Evolutionary conservation across 2,113 vertebrate genomes (phyloP), one percentile per base, ranked within the genome.

Genomic region (Rhinoderma darwinii): DNA sequence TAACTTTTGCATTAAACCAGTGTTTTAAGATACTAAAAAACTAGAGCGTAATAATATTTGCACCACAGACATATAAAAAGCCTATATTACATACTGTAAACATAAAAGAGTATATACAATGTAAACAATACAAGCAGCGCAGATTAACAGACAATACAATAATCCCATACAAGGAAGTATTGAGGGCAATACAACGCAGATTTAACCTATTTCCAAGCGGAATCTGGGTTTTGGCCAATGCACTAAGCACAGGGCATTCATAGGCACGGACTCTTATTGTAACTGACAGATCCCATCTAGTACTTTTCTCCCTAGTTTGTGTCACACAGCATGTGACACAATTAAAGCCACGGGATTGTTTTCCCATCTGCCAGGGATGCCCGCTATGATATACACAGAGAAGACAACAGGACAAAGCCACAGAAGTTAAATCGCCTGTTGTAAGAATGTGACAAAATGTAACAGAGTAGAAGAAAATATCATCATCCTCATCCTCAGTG

Each of bases 271-370:
- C 59, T 82, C n/a, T 87, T 75, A 74, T 82, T 87, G 32, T 73
- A 74, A 50, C 14, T 82, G 86, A 82, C 86, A 75, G 68, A 75
- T 87, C 79, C 66, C 68, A 87, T 80, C 35, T 47, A 82, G 54
- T 47, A 82, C 77, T 82, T 74, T 70, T 74, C 61, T 74, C 66
- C 77, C n/a, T 14, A 43, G 25, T 72, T 37, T 27, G 39, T 86
- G 75, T 41, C 76, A 73, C 84, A 43, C 76, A 73, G 61, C 84
- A 86, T 70, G 76, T 70, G 75, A 80, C 27, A 10, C 44, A 54
- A 78, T 59, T 41, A 80, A 61, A 56, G 63, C 84, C 84, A 41
- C 32, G 5, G 76, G 84, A 80, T 70, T 80, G 75, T 54, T 50
- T 51, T 39, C 41, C 75, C 84, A 79, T 86, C 84, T 86, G 76